phyloP scores from a whole-genome alignment of 1,140 invertebrate species.

The Cardiocondyla obscurior region DNA sequence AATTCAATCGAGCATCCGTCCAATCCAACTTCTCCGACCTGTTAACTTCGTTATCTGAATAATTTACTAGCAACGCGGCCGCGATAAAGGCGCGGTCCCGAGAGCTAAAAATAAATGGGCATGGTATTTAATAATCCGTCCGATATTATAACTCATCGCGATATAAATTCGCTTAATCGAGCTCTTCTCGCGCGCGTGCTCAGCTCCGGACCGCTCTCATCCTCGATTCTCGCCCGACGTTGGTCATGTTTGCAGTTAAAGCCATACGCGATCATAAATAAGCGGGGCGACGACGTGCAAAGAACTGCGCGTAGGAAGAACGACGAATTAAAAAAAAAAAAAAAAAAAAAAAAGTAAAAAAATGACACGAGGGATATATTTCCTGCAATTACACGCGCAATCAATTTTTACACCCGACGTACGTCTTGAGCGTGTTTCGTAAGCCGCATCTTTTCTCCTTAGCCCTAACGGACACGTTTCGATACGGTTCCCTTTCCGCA shows the following conservation, averaged over 20 bases:
- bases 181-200: neutral
- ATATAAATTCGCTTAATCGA: constrained; percentile 50
- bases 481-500: constrained; percentile 59
- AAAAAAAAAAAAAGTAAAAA: neutral
- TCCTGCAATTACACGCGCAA: neutral
- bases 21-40: neutral
- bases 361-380: neutral
- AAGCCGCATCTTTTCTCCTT: neutral
- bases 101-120: constrained; percentile 28
- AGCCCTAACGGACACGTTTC: neutral
- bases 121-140: constrained; percentile 35
- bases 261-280: constrained; percentile 40
- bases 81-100: constrained; percentile 42
- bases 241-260: neutral
- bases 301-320: neutral
- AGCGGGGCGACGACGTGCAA: neutral
- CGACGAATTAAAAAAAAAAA: neutral
- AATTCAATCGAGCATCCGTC: constrained; percentile 28
- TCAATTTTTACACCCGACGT: neutral
- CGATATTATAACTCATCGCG: constrained; percentile 37
- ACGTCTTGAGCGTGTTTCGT: neutral
- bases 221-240: neutral
- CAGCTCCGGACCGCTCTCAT: neutral
- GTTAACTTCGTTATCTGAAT: constrained; percentile 45
- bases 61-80: constrained; percentile 41